Conservation (phyloP, 2,888 invertebrate species). For the Thera britannica region DNA sequence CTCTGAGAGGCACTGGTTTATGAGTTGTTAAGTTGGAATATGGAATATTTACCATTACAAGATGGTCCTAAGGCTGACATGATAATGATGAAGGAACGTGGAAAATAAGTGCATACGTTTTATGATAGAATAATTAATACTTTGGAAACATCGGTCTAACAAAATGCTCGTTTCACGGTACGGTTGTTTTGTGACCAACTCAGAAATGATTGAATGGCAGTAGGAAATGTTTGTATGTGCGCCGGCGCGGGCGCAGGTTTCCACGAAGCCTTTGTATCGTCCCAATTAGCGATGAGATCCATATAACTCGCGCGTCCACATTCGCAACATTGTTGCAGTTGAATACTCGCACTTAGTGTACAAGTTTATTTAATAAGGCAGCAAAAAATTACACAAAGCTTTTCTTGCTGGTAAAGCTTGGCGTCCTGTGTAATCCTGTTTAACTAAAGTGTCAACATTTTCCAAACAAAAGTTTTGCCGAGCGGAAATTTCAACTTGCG, state of each 20-base stretch:
- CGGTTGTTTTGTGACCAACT: background rate
- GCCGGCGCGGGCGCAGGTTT: slow-evolving; percentile 4
- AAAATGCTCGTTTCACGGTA: slow-evolving; percentile 2
- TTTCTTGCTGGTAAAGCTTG: background rate
- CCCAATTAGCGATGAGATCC: slow-evolving; percentile 13
- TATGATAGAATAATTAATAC: no score
- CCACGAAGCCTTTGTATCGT: slow-evolving; percentile 9
- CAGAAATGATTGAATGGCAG: slow-evolving; percentile 8
- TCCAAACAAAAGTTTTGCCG: no score
- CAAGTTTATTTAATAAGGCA: background rate
- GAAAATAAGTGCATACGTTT: no score
- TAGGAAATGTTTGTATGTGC: background rate
- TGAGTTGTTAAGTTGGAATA: no score
- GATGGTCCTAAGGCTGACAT: no score
- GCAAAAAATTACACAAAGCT: background rate
- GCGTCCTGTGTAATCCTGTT: no score
- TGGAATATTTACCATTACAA: no score
- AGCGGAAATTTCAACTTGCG: no score
- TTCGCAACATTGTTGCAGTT: background rate
- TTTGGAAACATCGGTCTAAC: no score
- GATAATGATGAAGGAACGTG: no score
- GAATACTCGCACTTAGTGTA: background rate
- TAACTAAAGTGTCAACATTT: background rate
- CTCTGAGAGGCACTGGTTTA: no score
- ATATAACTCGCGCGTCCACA: background rate